Evolutionary conservation across 1,140 invertebrate genomes (phyloP).

Genomic region (Pogonomyrmex californicus): DNA sequence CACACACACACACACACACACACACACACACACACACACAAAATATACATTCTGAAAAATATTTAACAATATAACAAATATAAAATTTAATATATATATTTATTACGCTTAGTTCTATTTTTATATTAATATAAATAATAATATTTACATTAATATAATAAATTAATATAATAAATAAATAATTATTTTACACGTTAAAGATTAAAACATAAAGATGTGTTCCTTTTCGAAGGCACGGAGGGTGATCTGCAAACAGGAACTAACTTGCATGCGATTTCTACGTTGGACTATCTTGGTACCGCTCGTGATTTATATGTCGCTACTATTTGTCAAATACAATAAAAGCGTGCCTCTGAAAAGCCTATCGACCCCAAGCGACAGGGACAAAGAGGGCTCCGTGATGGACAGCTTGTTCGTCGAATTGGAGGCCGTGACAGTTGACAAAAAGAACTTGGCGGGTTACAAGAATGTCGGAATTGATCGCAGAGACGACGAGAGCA

Average conservation of each 20-base stretch:
- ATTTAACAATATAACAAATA: too few species aligned
- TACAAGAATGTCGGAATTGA: constrained; percentile 56
- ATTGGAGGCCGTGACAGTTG: constrained; percentile 73
- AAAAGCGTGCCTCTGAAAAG: constrained; percentile 79
- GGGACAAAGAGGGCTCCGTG: constrained; percentile 62
- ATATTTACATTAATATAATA: neutral
- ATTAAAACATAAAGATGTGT: neutral
- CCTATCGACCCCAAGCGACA: neutral
- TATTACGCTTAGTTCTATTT: neutral
- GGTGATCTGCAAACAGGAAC: constrained; percentile 45
- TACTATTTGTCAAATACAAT: constrained; percentile 81
- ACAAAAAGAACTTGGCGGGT: constrained; percentile 57
- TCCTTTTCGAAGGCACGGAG: constrained; percentile 41
- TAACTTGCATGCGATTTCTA: constrained; percentile 73
- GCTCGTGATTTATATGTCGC: constrained; percentile 80
- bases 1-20: too few species aligned
- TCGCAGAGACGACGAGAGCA: constrained; percentile 59
- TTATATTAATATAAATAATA: neutral
- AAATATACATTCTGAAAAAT: too few species aligned
- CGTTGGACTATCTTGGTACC: constrained; percentile 82
- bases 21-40: too few species aligned
- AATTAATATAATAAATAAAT: too few species aligned
- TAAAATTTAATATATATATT: neutral
- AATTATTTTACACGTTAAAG: neutral
- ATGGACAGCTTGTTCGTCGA: constrained; percentile 79